Evolutionary conservation across 2,888 invertebrate species (phyloP).

Genomic region (Rambutsinella grinnellia): DNA sequence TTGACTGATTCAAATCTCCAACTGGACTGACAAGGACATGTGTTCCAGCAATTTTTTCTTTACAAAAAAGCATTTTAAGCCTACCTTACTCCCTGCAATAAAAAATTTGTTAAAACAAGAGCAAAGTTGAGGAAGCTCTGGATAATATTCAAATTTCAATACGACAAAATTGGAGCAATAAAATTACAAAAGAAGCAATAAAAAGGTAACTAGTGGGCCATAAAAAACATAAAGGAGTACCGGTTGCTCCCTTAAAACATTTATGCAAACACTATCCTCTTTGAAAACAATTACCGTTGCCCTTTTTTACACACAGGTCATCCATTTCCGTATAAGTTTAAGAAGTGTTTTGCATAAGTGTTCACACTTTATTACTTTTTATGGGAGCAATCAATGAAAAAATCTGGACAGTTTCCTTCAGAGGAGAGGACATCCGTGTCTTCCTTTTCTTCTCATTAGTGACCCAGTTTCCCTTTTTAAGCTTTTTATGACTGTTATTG

Average conservation of each 20-base stretch:
- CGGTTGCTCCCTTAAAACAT: slow-evolving; percentile 41
- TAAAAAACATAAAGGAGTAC: slow-evolving; percentile 50
- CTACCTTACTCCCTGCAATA: no score
- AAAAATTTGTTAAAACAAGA: slow-evolving; percentile 11
- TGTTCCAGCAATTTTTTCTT: slow-evolving; percentile 20
- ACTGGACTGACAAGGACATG: slow-evolving; percentile 6
- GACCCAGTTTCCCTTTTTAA: slow-evolving; percentile 53
- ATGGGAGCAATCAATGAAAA: not conserved
- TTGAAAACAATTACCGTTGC: slow-evolving; percentile 29
- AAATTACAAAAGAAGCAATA: slow-evolving; percentile 52
- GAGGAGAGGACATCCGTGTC: slow-evolving; percentile 37
- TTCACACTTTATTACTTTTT: slow-evolving; percentile 5
- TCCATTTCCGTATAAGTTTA: slow-evolving; percentile 42
- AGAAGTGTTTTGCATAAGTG: not conserved
- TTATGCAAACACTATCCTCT: slow-evolving; percentile 13
- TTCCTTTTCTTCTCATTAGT: slow-evolving; percentile 50
- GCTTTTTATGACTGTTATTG: slow-evolving; percentile 40
- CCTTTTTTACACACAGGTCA: no score
- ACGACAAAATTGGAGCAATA: slow-evolving; percentile 50
- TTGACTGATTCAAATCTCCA: slow-evolving; percentile 26
- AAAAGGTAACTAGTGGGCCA: slow-evolving; percentile 38
- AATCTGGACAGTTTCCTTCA: slow-evolving; percentile 31
- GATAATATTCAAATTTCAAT: slow-evolving; percentile 38
- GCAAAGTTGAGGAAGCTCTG: not conserved
- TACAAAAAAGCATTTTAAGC: not conserved